These are phyloP conservation scores for Thryonomys swinderianus DNA, from an alignment of 2,113 vertebrate genomes.

Conservation along the genomic window DNA sequence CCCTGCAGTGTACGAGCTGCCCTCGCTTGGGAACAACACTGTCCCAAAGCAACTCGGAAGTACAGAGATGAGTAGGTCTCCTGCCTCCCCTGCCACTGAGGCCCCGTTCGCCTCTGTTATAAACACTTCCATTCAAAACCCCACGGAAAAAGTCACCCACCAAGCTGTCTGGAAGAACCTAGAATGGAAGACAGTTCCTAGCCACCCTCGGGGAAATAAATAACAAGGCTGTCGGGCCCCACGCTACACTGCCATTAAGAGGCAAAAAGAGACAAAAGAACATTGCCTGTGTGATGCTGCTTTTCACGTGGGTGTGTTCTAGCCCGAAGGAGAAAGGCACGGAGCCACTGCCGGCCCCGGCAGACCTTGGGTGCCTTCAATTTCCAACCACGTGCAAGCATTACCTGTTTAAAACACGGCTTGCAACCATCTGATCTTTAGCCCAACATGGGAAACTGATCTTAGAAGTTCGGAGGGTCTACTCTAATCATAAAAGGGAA, in stretches of 20 bases:
- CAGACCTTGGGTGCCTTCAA: not conserved
- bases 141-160: not conserved
- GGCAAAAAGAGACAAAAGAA: not conserved
- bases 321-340: fast-evolving
- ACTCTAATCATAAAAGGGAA: not conserved
- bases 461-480: fast-evolving
- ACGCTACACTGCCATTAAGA: fast-evolving
- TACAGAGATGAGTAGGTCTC: not conserved
- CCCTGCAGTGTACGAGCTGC: not conserved
- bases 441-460: not conserved
- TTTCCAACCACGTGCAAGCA: not conserved
- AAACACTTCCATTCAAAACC: not conserved
- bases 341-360: not conserved
- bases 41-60: not conserved
- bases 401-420: not conserved
- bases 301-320: fast-evolving
- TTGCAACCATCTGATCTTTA: not conserved
- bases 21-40: fast-evolving
- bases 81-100: not conserved
- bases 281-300: fast-evolving
- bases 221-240: fast-evolving
- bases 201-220: not conserved
- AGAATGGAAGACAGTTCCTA: not conserved
- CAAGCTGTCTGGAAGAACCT: not conserved
- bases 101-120: not conserved